phyloP scores from a whole-genome alignment of 2,888 invertebrate species.

The Orchesella flavescens region DNA sequence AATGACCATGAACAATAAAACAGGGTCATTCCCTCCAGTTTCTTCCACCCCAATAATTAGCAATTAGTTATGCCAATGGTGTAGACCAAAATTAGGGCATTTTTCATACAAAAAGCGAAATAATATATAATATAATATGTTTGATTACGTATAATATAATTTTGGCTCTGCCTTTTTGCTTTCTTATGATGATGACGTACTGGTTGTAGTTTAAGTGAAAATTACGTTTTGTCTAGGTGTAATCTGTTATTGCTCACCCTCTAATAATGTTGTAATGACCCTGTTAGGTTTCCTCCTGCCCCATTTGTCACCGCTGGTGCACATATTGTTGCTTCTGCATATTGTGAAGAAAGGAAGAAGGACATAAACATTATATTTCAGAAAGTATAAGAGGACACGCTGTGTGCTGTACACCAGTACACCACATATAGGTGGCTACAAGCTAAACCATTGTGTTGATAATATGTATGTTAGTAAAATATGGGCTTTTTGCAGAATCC shows the following conservation, averaged over 20 bases:
- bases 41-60: conserved; percentile 16
- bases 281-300: conserved; percentile 55
- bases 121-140: conserved; percentile 26
- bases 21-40: not conserved
- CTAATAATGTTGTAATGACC: conserved; percentile 59
- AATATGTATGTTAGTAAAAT: not conserved
- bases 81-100: conserved; percentile 57
- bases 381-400: not conserved
- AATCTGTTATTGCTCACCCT: conserved; percentile 47
- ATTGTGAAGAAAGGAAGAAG: not conserved
- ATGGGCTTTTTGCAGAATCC: no score
- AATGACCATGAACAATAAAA: conserved; percentile 14
- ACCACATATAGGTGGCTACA: not conserved
- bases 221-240: conserved; percentile 32
- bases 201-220: conserved; percentile 39
- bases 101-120: conserved; percentile 32
- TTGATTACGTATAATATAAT: conserved; percentile 37
- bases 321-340: conserved; percentile 14
- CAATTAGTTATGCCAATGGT: conserved; percentile 37
- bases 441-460: no score
- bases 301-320: conserved; percentile 55
- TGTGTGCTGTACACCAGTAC: not conserved
- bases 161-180: conserved; percentile 5
- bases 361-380: not conserved
- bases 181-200: not conserved